Percentiles rank a stretch among this genome's conserved stretches.
phyloP scores from a whole-genome alignment of 2,113 vertebrate genomes.

The Mola mola region DNA sequence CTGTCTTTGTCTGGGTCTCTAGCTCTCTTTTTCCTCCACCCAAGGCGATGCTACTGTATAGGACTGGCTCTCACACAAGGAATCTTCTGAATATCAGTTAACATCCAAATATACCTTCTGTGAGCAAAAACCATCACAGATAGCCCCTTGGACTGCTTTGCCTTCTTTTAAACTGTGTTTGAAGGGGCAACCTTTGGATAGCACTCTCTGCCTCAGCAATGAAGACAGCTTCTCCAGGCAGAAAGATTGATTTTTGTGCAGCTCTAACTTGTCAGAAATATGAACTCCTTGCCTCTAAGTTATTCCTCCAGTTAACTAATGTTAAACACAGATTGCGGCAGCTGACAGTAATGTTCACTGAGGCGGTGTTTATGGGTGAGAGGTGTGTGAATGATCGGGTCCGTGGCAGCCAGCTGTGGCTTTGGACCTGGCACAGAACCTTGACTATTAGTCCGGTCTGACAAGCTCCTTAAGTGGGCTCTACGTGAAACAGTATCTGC shows the following conservation, averaged over 20 bases:
- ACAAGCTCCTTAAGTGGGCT: constrained; percentile 58
- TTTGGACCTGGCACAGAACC: constrained; percentile 61
- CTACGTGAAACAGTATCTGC: constrained; percentile 56
- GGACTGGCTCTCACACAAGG: constrained; percentile 49
- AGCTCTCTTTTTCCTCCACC: constrained; percentile 34
- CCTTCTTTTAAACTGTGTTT: constrained; percentile 16
- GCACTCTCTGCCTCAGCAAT: constrained; percentile 1
- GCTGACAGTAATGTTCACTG: constrained; percentile 68
- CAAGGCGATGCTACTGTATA: constrained; percentile 62
- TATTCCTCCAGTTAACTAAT: constrained; percentile 65
- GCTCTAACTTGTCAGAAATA: constrained; percentile 53
- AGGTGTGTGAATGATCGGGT: constrained; percentile 66
- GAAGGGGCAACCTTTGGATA: constrained; percentile 27
- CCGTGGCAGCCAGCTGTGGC: constrained; percentile 66
- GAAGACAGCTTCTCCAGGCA: constrained; percentile 12
- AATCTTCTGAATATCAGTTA: constrained; percentile 63
- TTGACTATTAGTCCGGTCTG: constrained; percentile 56
- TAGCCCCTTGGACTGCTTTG: constrained; percentile 7
- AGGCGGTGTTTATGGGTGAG: constrained; percentile 69
- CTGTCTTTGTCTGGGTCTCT: constrained; percentile 72
- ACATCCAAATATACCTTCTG: constrained; percentile 37
- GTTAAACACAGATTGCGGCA: constrained; percentile 68
- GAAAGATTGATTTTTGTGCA: constrained; percentile 35
- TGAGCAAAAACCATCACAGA: constrained; percentile 28
- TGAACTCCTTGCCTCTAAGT: constrained; percentile 49